These are phyloP conservation scores for Leptocoma aspasia DNA, from an alignment of 2,113 vertebrate species.

Conservation along the genomic window DNA sequence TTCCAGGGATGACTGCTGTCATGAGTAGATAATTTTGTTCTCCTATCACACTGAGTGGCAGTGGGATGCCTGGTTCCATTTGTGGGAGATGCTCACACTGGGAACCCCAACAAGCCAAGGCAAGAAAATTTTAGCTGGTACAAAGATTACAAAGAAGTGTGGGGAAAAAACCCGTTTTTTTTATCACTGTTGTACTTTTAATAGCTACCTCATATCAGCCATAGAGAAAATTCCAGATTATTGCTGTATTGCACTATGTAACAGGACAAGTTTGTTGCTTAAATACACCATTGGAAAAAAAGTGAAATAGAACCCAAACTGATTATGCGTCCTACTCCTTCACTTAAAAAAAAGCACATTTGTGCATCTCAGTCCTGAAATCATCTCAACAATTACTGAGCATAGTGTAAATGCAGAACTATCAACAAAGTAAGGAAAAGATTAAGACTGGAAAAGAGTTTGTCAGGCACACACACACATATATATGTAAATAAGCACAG, in stretches of 20 bases:
- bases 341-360: not conserved
- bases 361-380: not conserved
- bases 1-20: not conserved
- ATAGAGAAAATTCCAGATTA: not conserved
- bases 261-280: not conserved
- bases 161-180: not conserved
- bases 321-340: not conserved
- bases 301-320: not conserved
- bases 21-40: not conserved
- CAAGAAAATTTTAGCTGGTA: not conserved
- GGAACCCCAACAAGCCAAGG: not conserved
- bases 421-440: not conserved
- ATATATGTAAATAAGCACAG: not conserved
- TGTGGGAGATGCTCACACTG: not conserved
- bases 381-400: not conserved
- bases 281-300: not conserved
- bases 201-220: not conserved
- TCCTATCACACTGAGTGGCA: not conserved
- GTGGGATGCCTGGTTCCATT: not conserved
- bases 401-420: not conserved
- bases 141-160: not conserved
- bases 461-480: rapidly evolving
- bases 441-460: not conserved
- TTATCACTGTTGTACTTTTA: not conserved
- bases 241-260: not conserved